These are phyloP conservation scores for Cetoscarus ocellatus DNA, from an alignment of 2,797 vertebrate genomes.

Conservation along the genomic window DNA sequence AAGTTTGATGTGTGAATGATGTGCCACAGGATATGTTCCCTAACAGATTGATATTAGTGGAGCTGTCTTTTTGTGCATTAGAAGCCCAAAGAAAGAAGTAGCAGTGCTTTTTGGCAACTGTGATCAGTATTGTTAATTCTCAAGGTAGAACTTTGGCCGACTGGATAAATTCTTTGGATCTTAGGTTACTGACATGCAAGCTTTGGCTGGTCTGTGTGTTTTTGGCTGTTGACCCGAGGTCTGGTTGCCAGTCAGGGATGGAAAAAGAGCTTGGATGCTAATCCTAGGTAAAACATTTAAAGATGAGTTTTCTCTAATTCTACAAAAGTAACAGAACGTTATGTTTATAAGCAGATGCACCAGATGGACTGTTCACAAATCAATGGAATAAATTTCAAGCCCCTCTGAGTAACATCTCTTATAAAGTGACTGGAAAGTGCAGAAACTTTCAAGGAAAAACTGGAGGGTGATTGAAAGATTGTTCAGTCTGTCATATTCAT, in stretches of 20 bases:
- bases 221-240: slow-evolving; percentile 4
- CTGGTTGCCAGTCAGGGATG: not conserved
- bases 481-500: too few relatives aligned
- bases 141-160: not conserved
- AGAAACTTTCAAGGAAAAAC: too few relatives aligned
- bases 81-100: too few relatives aligned
- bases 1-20: too few relatives aligned
- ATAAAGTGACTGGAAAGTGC: too few relatives aligned
- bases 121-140: slow-evolving; percentile 4
- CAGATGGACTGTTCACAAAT: too few relatives aligned
- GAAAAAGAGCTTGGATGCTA: not conserved
- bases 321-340: not conserved
- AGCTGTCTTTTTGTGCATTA: not conserved
- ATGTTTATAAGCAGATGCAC: too few relatives aligned
- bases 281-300: not conserved
- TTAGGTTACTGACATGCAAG: not conserved
- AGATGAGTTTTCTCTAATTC: not conserved
- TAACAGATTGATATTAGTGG: not conserved
- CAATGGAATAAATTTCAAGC: too few relatives aligned
- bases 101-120: slow-evolving; percentile 3
- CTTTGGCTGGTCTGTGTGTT: slow-evolving; percentile 8
- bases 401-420: too few relatives aligned
- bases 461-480: too few relatives aligned
- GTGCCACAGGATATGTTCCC: not conserved
- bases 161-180: not conserved